A percentile compares a stretch with the other conserved stretches of the same genome.
Conservation (phyloP, 2,888 invertebrate genomes). For the Blomia tropicalis region DNA sequence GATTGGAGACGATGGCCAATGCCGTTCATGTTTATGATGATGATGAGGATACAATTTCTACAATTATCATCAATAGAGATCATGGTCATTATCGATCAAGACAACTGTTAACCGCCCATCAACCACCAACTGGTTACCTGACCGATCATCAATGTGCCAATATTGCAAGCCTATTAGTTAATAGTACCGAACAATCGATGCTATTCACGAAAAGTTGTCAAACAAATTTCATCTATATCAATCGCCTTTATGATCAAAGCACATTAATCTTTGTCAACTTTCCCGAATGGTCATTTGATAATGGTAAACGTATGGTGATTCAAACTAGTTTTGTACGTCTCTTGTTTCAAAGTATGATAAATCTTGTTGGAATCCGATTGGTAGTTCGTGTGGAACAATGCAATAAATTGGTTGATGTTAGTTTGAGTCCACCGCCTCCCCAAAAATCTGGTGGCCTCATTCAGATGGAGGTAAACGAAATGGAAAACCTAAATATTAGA, state of each 20-base stretch:
- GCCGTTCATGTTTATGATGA: no score
- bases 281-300: background rate
- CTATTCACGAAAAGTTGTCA: background rate
- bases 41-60: no score
- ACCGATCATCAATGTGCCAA: background rate
- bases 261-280: background rate
- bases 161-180: background rate
- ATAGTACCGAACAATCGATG: background rate
- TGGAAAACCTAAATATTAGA: background rate
- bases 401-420: background rate
- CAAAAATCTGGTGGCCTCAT: background rate
- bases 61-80: no score
- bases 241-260: background rate
- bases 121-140: no score
- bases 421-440: background rate
- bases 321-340: background rate
- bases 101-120: no score
- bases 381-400: background rate
- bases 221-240: background rate
- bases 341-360: no score
- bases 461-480: background rate
- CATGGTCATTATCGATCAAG: no score
- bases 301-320: background rate
- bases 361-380: background rate
- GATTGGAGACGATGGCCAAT: no score